Percentiles rank a stretch among this genome's conserved stretches.
phyloP scores from a whole-genome alignment of 2,113 vertebrate genomes.

The Colinus virginianus region DNA sequence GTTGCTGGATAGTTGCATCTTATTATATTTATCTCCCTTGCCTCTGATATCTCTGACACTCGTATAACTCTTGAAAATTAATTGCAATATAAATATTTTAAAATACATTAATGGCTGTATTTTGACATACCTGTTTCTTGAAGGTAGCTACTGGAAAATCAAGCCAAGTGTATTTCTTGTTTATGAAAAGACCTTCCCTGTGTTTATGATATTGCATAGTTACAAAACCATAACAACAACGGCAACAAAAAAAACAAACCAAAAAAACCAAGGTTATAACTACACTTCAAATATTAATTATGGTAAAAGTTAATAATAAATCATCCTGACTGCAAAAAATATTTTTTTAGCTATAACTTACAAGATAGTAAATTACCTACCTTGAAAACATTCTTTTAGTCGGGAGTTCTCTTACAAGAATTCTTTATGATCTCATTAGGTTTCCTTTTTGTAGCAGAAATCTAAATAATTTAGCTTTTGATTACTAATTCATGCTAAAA shows the following conservation, averaged over 20 bases:
- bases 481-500: constrained; percentile 61
- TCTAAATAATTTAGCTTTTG: constrained; percentile 62
- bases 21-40: not conserved
- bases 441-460: constrained; percentile 13
- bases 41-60: not conserved
- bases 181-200: not conserved
- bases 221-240: not conserved
- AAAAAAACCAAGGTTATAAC: not conserved
- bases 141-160: constrained; percentile 21
- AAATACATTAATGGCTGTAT: constrained; percentile 2
- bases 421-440: constrained; percentile 51
- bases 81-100: constrained; percentile 31
- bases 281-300: not conserved
- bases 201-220: not conserved
- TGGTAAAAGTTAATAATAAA: constrained; percentile 25
- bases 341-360: constrained; percentile 49
- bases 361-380: constrained; percentile 10
- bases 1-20: not conserved
- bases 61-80: not conserved
- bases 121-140: not conserved
- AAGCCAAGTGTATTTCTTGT: not conserved
- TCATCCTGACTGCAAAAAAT: constrained; percentile 29
- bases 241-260: not conserved
- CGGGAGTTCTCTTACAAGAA: constrained; percentile 14
- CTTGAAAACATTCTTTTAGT: constrained; percentile 27